Evolutionary conservation across 1,140 invertebrate species (phyloP).

Genomic region (Polypedilum vanderplanki): DNA sequence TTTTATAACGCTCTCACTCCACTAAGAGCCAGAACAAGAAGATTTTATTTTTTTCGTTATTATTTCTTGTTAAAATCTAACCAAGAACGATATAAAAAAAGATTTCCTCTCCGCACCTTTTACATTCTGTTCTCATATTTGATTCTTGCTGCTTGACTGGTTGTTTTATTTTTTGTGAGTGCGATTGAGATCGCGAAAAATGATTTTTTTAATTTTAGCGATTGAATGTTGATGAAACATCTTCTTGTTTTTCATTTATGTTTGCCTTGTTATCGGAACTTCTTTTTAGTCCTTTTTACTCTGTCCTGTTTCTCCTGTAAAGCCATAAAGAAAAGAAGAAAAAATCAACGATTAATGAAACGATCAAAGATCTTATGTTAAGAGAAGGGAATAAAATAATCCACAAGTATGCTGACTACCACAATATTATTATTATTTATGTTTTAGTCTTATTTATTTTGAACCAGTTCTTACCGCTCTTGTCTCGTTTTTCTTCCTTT

Average conservation of each 20-base stretch:
- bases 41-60: neutral
- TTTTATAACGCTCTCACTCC: conserved; percentile 16
- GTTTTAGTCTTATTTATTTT: neutral
- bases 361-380: neutral
- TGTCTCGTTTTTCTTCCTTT: neutral
- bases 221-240: neutral
- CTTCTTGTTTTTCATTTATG: neutral
- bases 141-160: neutral
- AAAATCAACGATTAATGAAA: neutral
- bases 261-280: neutral
- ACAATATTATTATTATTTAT: conserved; percentile 20
- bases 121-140: neutral
- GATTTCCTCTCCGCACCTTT: too few species aligned
- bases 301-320: too few species aligned
- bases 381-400: conserved; percentile 9
- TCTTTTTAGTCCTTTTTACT: too few species aligned
- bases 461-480: neutral
- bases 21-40: neutral
- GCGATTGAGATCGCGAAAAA: conserved; percentile 1
- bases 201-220: neutral
- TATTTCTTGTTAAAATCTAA: too few species aligned
- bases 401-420: neutral
- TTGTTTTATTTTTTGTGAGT: neutral
- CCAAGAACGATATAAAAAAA: too few species aligned
- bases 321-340: neutral